Base-by-base conservation (phyloP, 2,113 vertebrate genomes). In the Tachysurus fulvidraco region DNA sequence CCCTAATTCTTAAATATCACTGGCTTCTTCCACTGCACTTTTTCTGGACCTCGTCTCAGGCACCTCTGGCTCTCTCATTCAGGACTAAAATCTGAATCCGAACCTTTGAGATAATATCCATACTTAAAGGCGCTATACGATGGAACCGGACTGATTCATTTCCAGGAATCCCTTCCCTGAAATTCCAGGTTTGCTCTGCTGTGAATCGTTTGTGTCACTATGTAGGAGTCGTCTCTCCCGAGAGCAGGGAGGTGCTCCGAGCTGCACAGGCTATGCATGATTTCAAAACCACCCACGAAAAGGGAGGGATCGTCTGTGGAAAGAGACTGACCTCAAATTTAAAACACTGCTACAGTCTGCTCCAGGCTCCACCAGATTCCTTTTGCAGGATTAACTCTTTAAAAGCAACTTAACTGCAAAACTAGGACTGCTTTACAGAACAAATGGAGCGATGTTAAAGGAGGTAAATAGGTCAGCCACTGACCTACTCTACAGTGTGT, bases 401-500 rank as follows among this genome's bases (percentile, higher is more conserved):
- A 44, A 12, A 55, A 11, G 62, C 30, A n/a, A 57, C 76, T 46
- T 41, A 8, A 74, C n/a, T 30, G 23, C 28, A 76, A 62, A 85
- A 71, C 19, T 25, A 41, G 30, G 21, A 59, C 64, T 67, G 14
- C n/a, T 36, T 30, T 36, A 55, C 10, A 36, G 21, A 52, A 78
- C n/a, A 79, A 79, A 55, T 54, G 19, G 57, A 25, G 52, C 28
- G 41, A 59, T 11, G 78, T 52, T 2, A 84, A 86, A 88, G 67
- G 59, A 88, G 65, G 84, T 80, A 73, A 83, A 14, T 41, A 41
- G 67, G 85, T 69, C 44, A 3, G 28, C 9, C 71, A 65, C 83
- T 89, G 85, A 82, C 85, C 85, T 83, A 87, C 79, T 25, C 65
- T 55, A 65, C 54, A 59, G 85, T 12, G 52, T 59, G 71, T 0